Base-by-base conservation (phyloP, 2,113 vertebrate genomes). In the Mustela lutreola region DNA sequence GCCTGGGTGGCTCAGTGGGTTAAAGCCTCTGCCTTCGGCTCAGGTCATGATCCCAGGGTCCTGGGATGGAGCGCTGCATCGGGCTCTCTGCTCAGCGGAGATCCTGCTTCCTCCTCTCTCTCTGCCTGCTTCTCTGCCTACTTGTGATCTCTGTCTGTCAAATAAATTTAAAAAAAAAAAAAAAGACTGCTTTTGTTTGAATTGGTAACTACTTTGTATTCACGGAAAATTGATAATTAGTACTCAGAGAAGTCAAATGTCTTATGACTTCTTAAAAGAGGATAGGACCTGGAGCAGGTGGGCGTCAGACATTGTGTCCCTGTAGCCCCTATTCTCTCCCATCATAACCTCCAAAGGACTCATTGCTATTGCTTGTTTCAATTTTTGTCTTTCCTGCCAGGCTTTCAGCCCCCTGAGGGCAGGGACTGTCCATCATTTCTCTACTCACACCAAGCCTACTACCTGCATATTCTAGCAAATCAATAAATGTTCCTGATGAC, bases 341-440 rank as follows among this genome's bases (percentile, higher is more conserved):
- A 5, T 0, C 18, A 14, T 24, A 53, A 16, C 8, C 7, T 33
- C 12, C 2, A 19, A 14, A 79, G 33, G 42, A 5, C 4, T 48
- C 0, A 0, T 33, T 56, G 45, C 26, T 62, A 2, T 50, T 33
- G 15, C 2, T 89, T 45, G 22, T 62, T 93, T 14, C 33, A 24
- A 0, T n/a, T 85, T 82, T 53, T 78, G 19, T 63, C 24, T 89
- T 76, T 70, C 19, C 22, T 67, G 45, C 39, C 67, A 79, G 78
- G 11, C 39, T 67, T 0, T 48, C 62, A 36, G 70, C 10, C 19
- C 16, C 19, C 56, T 36, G 15, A 58, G 22, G 45, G 63, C 24
- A 75, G 7, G 53, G 24, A 70, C 33, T 21, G 33, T 70, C 94
- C 48, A 8, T 28, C 24, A 11, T 45, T 53, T 36, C 28, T n/a